Percentiles rank a stretch among this genome's conserved stretches.
These are phyloP conservation scores for Andinoacara biseriatus DNA, from an alignment of 2,113 vertebrate genomes.

Conservation along the genomic window DNA sequence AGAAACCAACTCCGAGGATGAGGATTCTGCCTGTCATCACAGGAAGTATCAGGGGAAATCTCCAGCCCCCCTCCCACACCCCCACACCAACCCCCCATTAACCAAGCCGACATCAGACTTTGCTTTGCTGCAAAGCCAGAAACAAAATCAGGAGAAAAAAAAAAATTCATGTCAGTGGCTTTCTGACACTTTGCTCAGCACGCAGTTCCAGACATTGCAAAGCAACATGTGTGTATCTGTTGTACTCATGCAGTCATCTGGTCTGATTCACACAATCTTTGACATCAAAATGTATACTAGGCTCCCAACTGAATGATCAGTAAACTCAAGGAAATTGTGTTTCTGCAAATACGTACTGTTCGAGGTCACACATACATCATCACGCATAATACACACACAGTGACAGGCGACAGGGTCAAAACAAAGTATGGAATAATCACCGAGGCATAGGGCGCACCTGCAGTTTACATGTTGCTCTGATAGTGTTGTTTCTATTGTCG, in stretches of 20 bases:
- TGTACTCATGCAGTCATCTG: not conserved
- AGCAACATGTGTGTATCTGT: not conserved
- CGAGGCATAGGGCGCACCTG: slow-evolving; percentile 59
- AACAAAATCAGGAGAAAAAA: not conserved
- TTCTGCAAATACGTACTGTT: not conserved
- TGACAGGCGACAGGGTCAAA: slow-evolving; percentile 60
- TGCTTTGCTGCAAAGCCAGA: not conserved
- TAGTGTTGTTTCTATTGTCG: slow-evolving; percentile 56
- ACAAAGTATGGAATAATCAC: slow-evolving; percentile 72
- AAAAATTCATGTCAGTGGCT: not conserved
- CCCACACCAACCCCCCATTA: not conserved
- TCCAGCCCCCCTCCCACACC: not conserved
- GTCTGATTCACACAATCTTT: not conserved
- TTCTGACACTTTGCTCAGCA: not conserved
- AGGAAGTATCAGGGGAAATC: not conserved
- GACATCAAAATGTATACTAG: not conserved
- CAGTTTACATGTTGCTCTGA: slow-evolving; percentile 64
- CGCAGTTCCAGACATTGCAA: not conserved
- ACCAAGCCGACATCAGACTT: not conserved
- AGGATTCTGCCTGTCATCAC: not conserved
- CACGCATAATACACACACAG: slow-evolving; percentile 24
- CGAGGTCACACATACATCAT: slow-evolving; percentile 38
- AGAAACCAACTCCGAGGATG: not conserved
- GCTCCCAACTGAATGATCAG: not conserved
- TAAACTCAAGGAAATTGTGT: slow-evolving; percentile 6